phyloP scores from a whole-genome alignment of 2,888 invertebrate species.

The Marronus borbonicus region DNA sequence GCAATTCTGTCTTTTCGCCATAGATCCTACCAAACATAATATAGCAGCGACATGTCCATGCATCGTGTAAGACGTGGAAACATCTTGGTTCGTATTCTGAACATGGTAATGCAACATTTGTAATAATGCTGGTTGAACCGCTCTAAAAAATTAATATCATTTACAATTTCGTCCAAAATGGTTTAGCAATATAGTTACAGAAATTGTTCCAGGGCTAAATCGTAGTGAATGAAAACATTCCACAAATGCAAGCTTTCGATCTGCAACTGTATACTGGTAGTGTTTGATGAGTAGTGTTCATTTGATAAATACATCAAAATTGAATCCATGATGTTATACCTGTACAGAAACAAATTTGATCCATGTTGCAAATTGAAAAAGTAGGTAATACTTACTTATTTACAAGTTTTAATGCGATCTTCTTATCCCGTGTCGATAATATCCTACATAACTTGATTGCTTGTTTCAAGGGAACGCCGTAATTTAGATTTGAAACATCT shows the following conservation, averaged over 20 bases:
- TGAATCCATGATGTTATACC: constrained; percentile 73
- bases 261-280: constrained; percentile 75
- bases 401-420: constrained; percentile 73
- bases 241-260: constrained; percentile 77
- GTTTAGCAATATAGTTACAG: constrained; percentile 60
- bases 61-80: constrained; percentile 71
- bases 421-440: constrained; percentile 76
- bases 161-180: too few species aligned
- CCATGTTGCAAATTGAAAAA: constrained; percentile 52
- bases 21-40: constrained; percentile 70
- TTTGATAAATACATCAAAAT: constrained; percentile 74
- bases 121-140: constrained; percentile 73
- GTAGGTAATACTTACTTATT: constrained; percentile 66
- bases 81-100: constrained; percentile 72
- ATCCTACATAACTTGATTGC: constrained; percentile 84
- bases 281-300: constrained; percentile 71
- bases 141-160: constrained; percentile 61
- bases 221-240: constrained; percentile 73
- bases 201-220: constrained; percentile 71
- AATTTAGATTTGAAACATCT: constrained; percentile 65
- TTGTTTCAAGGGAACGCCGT: constrained; percentile 79
- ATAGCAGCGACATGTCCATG: constrained; percentile 76
- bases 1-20: constrained; percentile 50
- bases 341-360: constrained; percentile 55
- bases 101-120: constrained; percentile 75